Evolutionary conservation across 2,888 invertebrate species (phyloP).

Genomic region (Dorcus hopei): DNA sequence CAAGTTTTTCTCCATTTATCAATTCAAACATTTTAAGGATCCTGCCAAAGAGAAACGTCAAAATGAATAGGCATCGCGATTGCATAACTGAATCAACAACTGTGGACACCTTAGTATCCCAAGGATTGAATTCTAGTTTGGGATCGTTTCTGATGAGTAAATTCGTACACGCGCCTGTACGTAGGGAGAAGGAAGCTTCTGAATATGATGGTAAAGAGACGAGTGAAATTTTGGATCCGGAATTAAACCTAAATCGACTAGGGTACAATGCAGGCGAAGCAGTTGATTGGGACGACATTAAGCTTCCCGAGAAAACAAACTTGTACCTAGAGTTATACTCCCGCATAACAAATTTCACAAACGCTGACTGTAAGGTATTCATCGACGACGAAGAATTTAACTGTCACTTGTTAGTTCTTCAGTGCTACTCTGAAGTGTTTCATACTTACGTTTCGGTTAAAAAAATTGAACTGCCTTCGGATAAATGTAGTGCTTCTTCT

Average conservation of each 20-base stretch:
- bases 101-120: not conserved
- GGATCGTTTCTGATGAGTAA: conserved; percentile 30
- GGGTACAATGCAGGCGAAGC: conserved; percentile 58
- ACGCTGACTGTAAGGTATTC: conserved; percentile 64
- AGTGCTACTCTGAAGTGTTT: conserved; percentile 67
- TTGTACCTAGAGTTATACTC: conserved; percentile 63
- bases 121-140: conserved; percentile 29
- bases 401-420: conserved; percentile 66
- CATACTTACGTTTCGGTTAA: conserved; percentile 51
- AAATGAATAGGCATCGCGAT: too few relatives aligned
- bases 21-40: too few relatives aligned
- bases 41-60: too few relatives aligned
- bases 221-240: conserved; percentile 47
- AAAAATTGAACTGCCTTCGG: conserved; percentile 47
- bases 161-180: conserved; percentile 26
- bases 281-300: conserved; percentile 62
- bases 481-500: conserved; percentile 53
- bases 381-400: conserved; percentile 65
- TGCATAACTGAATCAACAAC: too few relatives aligned
- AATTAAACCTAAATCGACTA: conserved; percentile 54
- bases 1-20: too few relatives aligned
- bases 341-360: conserved; percentile 66
- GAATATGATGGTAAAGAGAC: conserved; percentile 45
- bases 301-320: conserved; percentile 65
- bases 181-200: conserved; percentile 38